Evolutionary conservation across 1,140 invertebrate species (phyloP), one percentile per base, ranked within the genome.

Genomic region (Acromyrmex echinatior): DNA sequence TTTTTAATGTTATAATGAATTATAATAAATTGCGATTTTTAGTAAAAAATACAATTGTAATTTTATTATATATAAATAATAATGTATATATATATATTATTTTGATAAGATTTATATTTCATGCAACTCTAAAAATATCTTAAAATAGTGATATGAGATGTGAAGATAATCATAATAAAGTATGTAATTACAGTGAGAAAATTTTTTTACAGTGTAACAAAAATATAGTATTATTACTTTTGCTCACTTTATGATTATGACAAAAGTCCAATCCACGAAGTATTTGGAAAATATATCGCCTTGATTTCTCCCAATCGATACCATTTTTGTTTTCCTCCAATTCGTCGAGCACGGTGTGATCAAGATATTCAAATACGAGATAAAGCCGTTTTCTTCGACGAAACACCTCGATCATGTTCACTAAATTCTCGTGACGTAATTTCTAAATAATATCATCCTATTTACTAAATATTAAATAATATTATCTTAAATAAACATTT

Each of bases 321-420:
- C 97, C 97, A 35, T 96, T 96, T 10, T 96, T 96, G 21, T 96
- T 94, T 51, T 96, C 96, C 92, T 98, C 98, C 88, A 99, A 94
- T 95, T 98, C 98, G 91, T 98, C 97, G 35, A 99, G 95, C 18
- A 99, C 96, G 0, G 98, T 99, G 91, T 98, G 97, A 93, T 98
- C 98, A 88, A 98, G 95, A 95, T 97, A 99, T 93, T 99, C 98
- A 94, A 99, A 99, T 0, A 99, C 98, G 16, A 99, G 95, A 93
- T 98, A 98, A 90, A 98, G 97, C 35, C 98, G 96, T 92, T 97
- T 97, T 93, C 97, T 97, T 58, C 97, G 96, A 28, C 98, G 96
- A 94, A 99, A 99, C 62, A 98, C 98, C 95, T 99, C 98, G 76
- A 99, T 97, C 95, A 99, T 96, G 92, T 98, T 98, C 45, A 99